These are phyloP conservation scores for Pycnomerus fuliginosus DNA, from an alignment of 2,888 invertebrate genomes.

Conservation along the genomic window DNA sequence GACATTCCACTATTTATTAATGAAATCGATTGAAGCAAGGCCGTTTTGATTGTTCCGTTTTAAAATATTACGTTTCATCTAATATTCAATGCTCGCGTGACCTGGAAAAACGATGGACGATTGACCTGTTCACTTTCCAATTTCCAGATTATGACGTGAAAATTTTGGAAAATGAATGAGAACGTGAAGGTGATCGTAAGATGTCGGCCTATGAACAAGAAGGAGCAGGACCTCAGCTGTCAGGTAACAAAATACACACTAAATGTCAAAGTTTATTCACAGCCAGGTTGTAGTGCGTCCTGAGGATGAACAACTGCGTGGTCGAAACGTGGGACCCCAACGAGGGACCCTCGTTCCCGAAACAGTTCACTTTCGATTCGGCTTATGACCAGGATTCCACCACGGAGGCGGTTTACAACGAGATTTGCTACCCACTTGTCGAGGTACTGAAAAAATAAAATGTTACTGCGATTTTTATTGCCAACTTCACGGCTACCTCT, in stretches of 20 bases:
- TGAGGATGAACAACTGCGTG: slow-evolving; percentile 64
- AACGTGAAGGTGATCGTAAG: slow-evolving; percentile 80
- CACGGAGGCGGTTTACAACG: slow-evolving; percentile 86
- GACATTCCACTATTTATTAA: too few species aligned
- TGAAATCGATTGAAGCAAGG: too few species aligned
- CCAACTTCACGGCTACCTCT: too few species aligned
- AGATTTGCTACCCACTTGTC: slow-evolving; percentile 79
- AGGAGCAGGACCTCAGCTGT: slow-evolving; percentile 69
- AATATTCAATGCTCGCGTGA: background rate
- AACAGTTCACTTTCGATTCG: slow-evolving; percentile 81
- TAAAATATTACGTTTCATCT: too few species aligned
- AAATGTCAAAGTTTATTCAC: background rate
- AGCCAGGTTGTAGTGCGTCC: slow-evolving; percentile 58
- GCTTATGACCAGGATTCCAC: slow-evolving; percentile 74
- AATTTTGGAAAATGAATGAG: slow-evolving; percentile 54
- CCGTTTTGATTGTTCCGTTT: too few species aligned
- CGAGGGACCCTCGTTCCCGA: slow-evolving; percentile 62
- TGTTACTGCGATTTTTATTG: too few species aligned
- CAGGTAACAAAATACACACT: slow-evolving; percentile 52
- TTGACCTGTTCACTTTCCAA: background rate
- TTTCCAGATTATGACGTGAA: slow-evolving; percentile 24
- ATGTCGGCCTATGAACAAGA: slow-evolving; percentile 82
- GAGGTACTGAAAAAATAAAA: too few species aligned
- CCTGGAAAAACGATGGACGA: background rate
- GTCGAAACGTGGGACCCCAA: slow-evolving; percentile 65